Percentiles rank a stretch among this genome's conserved stretches.
Evolutionary conservation across 2,113 vertebrate genomes (phyloP).

Genomic region (Epinephelus fuscoguttatus): DNA sequence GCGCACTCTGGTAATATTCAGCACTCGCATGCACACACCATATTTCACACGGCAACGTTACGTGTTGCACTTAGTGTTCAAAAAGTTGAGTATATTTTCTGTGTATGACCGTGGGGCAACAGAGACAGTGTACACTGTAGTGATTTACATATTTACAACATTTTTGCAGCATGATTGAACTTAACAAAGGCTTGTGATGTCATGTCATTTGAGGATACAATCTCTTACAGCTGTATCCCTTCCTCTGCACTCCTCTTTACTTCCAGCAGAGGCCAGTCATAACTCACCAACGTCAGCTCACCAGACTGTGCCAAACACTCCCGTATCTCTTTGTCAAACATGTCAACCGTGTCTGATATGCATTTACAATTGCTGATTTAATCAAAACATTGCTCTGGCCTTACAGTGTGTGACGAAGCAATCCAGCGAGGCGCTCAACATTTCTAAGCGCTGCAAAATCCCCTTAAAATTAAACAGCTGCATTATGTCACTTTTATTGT

Average conservation of each 20-base stretch:
- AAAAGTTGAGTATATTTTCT: neutral
- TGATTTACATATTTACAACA: neutral
- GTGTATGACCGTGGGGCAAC: neutral
- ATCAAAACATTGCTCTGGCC: neutral
- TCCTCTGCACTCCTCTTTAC: conserved; percentile 4
- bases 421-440: neutral
- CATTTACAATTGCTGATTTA: neutral
- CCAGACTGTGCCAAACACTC: neutral
- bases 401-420: neutral
- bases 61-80: conserved; percentile 6
- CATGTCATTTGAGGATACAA: neutral
- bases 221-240: neutral
- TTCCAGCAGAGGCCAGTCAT: conserved; percentile 61
- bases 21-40: neutral
- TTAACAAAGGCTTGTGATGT: too few species aligned
- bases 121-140: neutral
- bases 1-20: conserved; percentile 66
- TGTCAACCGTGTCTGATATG: neutral
- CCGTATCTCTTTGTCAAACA: neutral
- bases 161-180: neutral
- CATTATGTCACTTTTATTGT: neutral
- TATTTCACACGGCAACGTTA: conserved; percentile 23
- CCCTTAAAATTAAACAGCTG: neutral
- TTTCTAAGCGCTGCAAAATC: neutral
- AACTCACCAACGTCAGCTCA: neutral